These are phyloP conservation scores for Prietella phreatophila DNA, from an alignment of 2,113 vertebrate species.

Conservation along the genomic window DNA sequence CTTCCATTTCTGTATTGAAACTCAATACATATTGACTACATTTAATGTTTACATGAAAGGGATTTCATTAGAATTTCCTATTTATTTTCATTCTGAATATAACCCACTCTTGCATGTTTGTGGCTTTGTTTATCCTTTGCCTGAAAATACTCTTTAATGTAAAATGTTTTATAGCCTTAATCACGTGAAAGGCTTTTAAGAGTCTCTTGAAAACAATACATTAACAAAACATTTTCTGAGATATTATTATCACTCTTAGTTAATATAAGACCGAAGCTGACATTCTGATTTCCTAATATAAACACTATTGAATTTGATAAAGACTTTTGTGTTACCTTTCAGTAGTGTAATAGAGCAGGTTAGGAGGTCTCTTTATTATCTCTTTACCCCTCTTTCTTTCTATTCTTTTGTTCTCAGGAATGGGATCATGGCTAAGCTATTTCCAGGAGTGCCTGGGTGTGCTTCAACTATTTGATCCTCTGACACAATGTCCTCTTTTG, in stretches of 20 bases:
- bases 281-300: not conserved
- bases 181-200: not conserved
- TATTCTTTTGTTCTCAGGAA: slow-evolving; percentile 50
- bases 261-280: not conserved
- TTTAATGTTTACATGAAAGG: not conserved
- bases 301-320: not conserved
- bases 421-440: slow-evolving; percentile 39
- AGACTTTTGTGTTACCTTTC: not conserved
- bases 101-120: not conserved
- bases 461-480: slow-evolving; percentile 58
- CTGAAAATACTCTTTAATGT: not conserved
- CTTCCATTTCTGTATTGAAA: not conserved
- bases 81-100: not conserved
- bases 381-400: slow-evolving; percentile 30
- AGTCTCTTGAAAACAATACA: not conserved
- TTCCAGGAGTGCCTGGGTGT: slow-evolving; percentile 52
- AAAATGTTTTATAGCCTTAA: not conserved
- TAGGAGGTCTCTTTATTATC: slow-evolving; percentile 37
- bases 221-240: not conserved
- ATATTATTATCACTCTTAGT: not conserved
- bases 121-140: not conserved
- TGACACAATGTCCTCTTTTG: slow-evolving; percentile 54
- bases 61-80: not conserved
- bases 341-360: slow-evolving; percentile 3
- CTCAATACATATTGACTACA: not conserved